phyloP scores from a whole-genome alignment of 92 coral and sea anemone genomes.

The Paragorgia papillata region DNA sequence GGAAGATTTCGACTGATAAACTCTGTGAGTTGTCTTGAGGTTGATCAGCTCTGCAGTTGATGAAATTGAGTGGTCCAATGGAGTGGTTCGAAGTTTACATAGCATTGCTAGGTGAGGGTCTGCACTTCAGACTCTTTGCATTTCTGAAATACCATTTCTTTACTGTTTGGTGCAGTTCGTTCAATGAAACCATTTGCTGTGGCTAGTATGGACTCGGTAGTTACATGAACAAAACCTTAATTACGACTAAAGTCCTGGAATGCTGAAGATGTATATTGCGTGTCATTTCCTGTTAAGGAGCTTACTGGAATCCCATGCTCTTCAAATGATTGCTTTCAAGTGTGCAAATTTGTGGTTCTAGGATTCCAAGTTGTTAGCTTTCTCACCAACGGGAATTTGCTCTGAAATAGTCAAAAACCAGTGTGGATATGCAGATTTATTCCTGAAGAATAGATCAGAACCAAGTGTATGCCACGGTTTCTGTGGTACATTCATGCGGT shows the following conservation, averaged over 20 bases:
- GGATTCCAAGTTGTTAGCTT: constrained; percentile 57
- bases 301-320: constrained; percentile 65
- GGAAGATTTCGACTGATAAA: constrained; percentile 74
- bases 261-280: constrained; percentile 52
- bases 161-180: constrained; percentile 59
- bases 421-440: constrained; percentile 53
- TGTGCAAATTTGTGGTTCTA: constrained; percentile 52
- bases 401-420: constrained; percentile 63
- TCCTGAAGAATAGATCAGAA: constrained; percentile 66
- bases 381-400: constrained; percentile 58
- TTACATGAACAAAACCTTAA: too few relatives aligned
- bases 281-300: constrained; percentile 62
- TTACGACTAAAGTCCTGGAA: too few relatives aligned
- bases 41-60: constrained; percentile 69
- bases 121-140: constrained; percentile 64
- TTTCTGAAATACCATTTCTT: constrained; percentile 61
- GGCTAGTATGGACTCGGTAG: too few relatives aligned
- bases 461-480: constrained; percentile 48
- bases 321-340: constrained; percentile 63
- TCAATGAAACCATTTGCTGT: constrained; percentile 65
- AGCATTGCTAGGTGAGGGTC: constrained; percentile 73
- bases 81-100: constrained; percentile 67
- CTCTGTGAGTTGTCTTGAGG: too few relatives aligned
- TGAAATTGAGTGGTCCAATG: constrained; percentile 57
- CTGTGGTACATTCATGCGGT: constrained; percentile 36